Evolutionary conservation across 2,113 vertebrate species (phyloP), one percentile per base, ranked within the genome.

Genomic region (Paralichthys olivaceus): DNA sequence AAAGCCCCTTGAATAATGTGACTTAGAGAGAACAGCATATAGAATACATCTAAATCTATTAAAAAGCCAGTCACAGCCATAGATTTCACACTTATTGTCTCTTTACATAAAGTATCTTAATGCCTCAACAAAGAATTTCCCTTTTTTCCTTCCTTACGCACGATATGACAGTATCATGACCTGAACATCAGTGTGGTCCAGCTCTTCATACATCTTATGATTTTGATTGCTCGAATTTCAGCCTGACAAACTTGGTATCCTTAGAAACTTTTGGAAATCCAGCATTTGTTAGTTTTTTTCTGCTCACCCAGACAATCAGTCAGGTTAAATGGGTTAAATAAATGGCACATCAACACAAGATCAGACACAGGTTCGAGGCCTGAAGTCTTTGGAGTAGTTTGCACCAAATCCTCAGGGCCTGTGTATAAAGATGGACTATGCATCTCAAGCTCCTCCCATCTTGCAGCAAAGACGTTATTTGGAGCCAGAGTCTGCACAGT

Each of bases 181-280:
- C 23, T 45, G 37, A 29, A 45, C n/a, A 58, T 26, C 47, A 68
- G 53, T 23, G 19, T 64, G 23, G 43, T 67, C 47, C 14, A 45
- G 66, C 47, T 26, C 72, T 53, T 67, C 60, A 74, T 22, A 65
- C 25, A 65, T 37, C 51, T 12, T 11, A 11, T 3, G 47, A 49
- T 49, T 45, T 15, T 45, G 25, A 28, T 47, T 63, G 17, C 34
- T n/a, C 23, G 47, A 12, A 55, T 32, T 58, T 68, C n/a, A 60
- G 13, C 19, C 6, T 2, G 57, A 55, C n/a, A 55, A 55, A 55
- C 51, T 53, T 43, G 11, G 47, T 20, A 49, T 19, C 19, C 19
- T 23, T 53, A 9, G 22, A 22, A n/a, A 19, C 49, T 51, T n/a
- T 51, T 4, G 20, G 20, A n/a, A 51, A 20, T 51, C 17, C 7